Evolutionary conservation across 2,113 vertebrate species (phyloP), one percentile per base, ranked within the genome.

Genomic region (Zingel zingel): DNA sequence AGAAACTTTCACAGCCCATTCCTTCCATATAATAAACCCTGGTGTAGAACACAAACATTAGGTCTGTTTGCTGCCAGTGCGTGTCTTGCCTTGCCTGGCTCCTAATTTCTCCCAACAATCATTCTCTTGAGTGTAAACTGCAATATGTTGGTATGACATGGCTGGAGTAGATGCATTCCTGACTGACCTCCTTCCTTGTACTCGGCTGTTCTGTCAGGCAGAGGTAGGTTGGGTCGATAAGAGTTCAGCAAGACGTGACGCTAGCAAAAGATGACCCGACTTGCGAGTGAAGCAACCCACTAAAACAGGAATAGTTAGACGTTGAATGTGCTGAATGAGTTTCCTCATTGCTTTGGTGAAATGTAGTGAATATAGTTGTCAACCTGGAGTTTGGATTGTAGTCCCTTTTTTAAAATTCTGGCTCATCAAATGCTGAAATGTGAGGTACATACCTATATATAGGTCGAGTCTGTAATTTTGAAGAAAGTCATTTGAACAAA

Each of bases 21-120:
- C 48, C 64, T 18, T 27, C 33, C 36, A 25, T 77, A 54, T 74
- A 75, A 86, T 59, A 43, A 87, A 68, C 25, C 15, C 3, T 11
- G 9, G 0, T 48, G 50, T 71, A 12, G 30, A 71, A 54, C 30
- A 71, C 51, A 85, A 86, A 78, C 57, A 48, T 57, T 14, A 2
- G 36, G 19, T 67, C 48, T 84, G 70, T 83, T 56, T 54, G 47
- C 30, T 56, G 48, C 66, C 48, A 5, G 16, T 57, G 53, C 2
- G 19, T 14, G 36, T 66, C 59, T 11, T 25, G 25, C 27, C 25
- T 69, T n/a, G 18, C n/a, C 36, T 16, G 51, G 16, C 16, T 30
- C 63, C 16, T 75, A 73, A 82, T 75, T 81, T 43, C 71, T 75
- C 25, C 25, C 27, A 66, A 77, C 81, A 86, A 81, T 84, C 51